Evolutionary conservation across 2,797 vertebrate genomes (phyloP).

Genomic region (Danio albolineatus): DNA sequence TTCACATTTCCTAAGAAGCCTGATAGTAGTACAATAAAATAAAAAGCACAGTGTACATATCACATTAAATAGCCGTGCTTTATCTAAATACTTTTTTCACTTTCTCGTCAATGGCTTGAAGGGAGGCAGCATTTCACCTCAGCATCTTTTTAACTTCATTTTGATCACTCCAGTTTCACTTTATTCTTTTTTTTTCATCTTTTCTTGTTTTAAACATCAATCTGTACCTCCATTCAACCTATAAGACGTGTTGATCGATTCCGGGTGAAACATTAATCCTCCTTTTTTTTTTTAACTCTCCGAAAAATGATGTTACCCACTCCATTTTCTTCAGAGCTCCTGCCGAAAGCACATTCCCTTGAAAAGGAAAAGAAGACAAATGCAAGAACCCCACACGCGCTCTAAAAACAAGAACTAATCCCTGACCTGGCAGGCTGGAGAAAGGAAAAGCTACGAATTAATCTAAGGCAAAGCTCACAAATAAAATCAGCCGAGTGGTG

Average conservation of each 20-base stretch:
- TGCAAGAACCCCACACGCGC: not conserved
- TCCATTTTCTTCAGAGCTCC: slow-evolving; percentile 14
- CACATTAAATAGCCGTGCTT: too few relatives aligned
- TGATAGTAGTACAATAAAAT: too few relatives aligned
- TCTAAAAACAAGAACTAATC: slow-evolving; percentile 52
- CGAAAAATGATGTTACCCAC: slow-evolving; percentile 9
- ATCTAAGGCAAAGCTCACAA: slow-evolving; percentile 32
- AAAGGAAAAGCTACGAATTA: slow-evolving; percentile 56
- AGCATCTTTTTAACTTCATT: not conserved
- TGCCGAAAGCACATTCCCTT: slow-evolving; percentile 35
- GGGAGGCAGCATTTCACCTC: not conserved
- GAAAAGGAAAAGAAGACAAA: slow-evolving; percentile 26
- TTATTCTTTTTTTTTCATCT: slow-evolving; percentile 4
- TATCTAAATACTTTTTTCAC: too few relatives aligned
- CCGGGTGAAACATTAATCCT: slow-evolving; percentile 56
- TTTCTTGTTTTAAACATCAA: slow-evolving; percentile 17
- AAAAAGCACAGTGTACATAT: too few relatives aligned
- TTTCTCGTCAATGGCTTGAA: too few relatives aligned
- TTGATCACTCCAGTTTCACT: not conserved
- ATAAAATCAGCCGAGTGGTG: slow-evolving; percentile 49
- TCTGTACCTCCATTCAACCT: slow-evolving; percentile 33
- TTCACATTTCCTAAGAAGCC: too few relatives aligned
- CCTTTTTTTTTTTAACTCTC: slow-evolving; percentile 21
- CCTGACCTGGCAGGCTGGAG: slow-evolving; percentile 52
- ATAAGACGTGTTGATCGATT: slow-evolving; percentile 45